A percentile compares a stretch with the other conserved stretches of the same genome.
phyloP scores from a whole-genome alignment of 2,888 invertebrate species.

The Acanthosepion esculentum region DNA sequence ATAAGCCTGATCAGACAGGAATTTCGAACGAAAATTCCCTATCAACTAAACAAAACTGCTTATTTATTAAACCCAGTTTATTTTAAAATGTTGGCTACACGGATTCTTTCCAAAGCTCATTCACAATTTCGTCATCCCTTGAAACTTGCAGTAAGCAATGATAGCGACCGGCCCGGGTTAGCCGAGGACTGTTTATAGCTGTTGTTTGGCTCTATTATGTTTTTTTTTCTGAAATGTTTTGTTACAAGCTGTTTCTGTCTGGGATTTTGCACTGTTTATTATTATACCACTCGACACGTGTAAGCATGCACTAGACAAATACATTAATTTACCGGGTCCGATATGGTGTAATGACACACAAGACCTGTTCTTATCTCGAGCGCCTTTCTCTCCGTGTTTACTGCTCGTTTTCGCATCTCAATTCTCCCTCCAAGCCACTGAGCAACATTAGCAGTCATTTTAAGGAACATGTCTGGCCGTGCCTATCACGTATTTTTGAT shows the following conservation, averaged over 20 bases:
- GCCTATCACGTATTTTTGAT: neutral
- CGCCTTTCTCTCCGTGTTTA: neutral
- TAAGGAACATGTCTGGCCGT: neutral
- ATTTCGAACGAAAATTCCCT: too few relatives aligned
- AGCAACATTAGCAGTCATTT: neutral
- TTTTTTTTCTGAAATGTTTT: neutral
- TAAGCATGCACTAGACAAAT: slow-evolving; percentile 21
- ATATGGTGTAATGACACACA: neutral
- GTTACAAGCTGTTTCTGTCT: neutral
- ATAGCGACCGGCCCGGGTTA: neutral
- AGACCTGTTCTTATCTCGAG: slow-evolving; percentile 33
- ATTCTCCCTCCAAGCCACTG: neutral
- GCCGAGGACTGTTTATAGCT: slow-evolving; percentile 6
- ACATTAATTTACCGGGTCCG: slow-evolving; percentile 33
- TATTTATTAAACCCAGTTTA: too few relatives aligned
- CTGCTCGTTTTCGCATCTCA: slow-evolving; percentile 15
- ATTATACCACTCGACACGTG: neutral
- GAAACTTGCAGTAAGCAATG: neutral
- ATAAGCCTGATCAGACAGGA: too few relatives aligned
- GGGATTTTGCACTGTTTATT: slow-evolving; percentile 18
- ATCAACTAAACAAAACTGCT: too few relatives aligned
- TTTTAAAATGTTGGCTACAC: too few relatives aligned
- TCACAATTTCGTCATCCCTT: too few relatives aligned
- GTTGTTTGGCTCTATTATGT: neutral
- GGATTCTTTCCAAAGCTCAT: too few relatives aligned